Percentiles rank a stretch among this genome's conserved stretches.
Conservation (phyloP, 1,140 invertebrate genomes). For the Rhagoletis zephyria region DNA sequence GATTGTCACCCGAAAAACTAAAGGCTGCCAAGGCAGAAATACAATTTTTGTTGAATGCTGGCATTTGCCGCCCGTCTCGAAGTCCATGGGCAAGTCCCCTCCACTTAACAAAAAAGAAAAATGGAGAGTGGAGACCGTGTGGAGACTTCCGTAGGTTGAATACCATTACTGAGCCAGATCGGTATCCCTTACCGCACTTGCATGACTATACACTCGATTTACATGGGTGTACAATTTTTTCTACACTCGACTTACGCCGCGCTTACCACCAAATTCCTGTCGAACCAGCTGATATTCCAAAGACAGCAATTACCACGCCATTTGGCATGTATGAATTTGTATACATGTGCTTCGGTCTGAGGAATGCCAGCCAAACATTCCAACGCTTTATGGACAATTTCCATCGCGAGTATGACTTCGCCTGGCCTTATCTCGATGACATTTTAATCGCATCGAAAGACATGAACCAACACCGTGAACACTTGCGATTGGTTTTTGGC, state of each 20-base stretch:
- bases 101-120: constrained; percentile 71
- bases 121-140: constrained; percentile 66
- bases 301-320: constrained; percentile 69
- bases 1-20: constrained; percentile 66
- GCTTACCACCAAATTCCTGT: constrained; percentile 75
- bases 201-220: neutral
- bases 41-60: too few relatives aligned
- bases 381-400: constrained; percentile 74
- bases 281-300: constrained; percentile 63
- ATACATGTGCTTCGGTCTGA: constrained; percentile 57
- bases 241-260: constrained; percentile 73
- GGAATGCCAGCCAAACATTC: too few relatives aligned
- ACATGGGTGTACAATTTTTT: constrained; percentile 67
- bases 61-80: constrained; percentile 65
- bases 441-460: too few relatives aligned
- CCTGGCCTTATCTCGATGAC: too few relatives aligned
- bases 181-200: neutral
- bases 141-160: constrained; percentile 74
- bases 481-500: too few relatives aligned
- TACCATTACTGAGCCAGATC: constrained; percentile 26
- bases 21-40: constrained; percentile 59
- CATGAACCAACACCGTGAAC: constrained; percentile 69
- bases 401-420: too few relatives aligned
- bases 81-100: constrained; percentile 73
- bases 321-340: too few relatives aligned